Conservation (phyloP, 2,113 vertebrate genomes). For the Saimiri boliviensis region DNA sequence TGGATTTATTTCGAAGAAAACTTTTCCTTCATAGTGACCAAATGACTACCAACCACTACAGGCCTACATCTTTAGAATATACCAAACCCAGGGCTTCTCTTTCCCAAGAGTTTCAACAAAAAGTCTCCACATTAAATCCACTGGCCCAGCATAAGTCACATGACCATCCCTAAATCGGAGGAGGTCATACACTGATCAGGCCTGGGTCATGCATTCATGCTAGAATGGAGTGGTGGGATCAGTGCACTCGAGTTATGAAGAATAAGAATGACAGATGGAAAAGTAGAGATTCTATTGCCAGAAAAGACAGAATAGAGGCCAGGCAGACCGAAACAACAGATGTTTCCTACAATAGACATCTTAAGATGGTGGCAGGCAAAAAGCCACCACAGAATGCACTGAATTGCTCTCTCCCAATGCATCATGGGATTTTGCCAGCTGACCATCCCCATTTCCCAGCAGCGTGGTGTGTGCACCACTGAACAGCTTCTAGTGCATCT, state of each 20-base stretch:
- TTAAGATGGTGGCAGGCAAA: slow-evolving; percentile 29
- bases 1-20: background rate
- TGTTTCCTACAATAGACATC: slow-evolving; percentile 48
- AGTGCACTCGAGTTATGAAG: background rate
- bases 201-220: background rate
- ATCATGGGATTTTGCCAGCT: slow-evolving; percentile 13
- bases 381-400: background rate
- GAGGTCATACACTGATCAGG: background rate
- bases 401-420: background rate
- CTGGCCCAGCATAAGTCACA: background rate
- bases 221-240: background rate
- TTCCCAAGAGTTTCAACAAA: background rate
- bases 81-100: background rate
- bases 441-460: slow-evolving; percentile 52
- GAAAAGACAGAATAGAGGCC: background rate
- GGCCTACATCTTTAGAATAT: background rate
- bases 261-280: background rate
- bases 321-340: slow-evolving; percentile 40
- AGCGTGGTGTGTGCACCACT: background rate
- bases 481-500: slow-evolving; percentile 15
- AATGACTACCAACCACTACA: background rate
- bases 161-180: background rate
- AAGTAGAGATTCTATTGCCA: background rate
- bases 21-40: background rate
- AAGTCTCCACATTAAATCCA: background rate